Evolutionary conservation across 2,888 invertebrate species (phyloP).

Genomic region (Ferdinandea cuprea): DNA sequence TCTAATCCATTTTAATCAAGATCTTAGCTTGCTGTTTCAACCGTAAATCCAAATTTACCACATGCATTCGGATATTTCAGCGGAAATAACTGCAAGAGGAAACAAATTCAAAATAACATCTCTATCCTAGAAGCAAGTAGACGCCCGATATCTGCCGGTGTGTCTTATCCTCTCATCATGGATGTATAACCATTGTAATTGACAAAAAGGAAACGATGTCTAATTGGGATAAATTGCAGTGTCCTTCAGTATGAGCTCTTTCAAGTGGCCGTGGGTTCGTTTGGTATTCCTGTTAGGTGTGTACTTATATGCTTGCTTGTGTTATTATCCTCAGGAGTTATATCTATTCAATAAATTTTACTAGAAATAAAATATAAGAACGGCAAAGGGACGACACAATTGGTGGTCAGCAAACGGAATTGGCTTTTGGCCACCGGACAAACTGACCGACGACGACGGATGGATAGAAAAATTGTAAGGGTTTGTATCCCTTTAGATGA

Average conservation of each 20-base stretch:
- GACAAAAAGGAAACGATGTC: constrained; percentile 46
- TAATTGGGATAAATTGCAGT: constrained; percentile 66
- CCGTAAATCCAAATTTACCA: constrained; percentile 60
- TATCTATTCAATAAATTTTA: constrained; percentile 42
- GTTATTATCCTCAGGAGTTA: constrained; percentile 13
- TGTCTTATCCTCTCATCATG: constrained; percentile 41
- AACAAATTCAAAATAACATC: constrained; percentile 36
- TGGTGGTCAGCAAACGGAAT: constrained; percentile 44
- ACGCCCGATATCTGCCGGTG: constrained; percentile 28
- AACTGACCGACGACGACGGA: not conserved
- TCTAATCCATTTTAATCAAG: constrained; percentile 47
- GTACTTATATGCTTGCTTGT: constrained; percentile 4
- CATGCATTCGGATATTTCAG: constrained; percentile 47
- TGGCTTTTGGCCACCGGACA: constrained; percentile 26
- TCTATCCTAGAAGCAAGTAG: not conserved
- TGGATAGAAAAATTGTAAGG: constrained; percentile 10
- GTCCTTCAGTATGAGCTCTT: constrained; percentile 21
- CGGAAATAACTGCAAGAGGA: constrained; percentile 42
- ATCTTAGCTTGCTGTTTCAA: not conserved
- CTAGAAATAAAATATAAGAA: constrained; percentile 13
- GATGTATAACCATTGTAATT: constrained; percentile 41
- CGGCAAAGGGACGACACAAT: constrained; percentile 9
- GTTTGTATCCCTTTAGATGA: constrained; percentile 4
- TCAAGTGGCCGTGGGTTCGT: too few relatives aligned
- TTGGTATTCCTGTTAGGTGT: too few relatives aligned